These are phyloP conservation scores for Trachelus troglodyta DNA, from an alignment of 2,888 invertebrate species.

Conservation along the genomic window DNA sequence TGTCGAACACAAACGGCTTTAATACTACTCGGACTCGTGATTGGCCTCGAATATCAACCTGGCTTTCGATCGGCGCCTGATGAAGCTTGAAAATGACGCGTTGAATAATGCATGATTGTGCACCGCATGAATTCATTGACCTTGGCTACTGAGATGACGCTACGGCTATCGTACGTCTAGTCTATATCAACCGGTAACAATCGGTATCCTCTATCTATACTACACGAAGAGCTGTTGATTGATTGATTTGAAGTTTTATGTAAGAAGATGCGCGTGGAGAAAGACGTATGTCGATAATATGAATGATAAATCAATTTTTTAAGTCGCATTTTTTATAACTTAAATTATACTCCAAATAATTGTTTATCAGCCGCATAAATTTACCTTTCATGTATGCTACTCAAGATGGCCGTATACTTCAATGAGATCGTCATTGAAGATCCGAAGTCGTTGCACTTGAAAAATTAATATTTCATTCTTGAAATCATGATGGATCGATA, in stretches of 20 bases:
- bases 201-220: background rate
- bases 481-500: slow-evolving; percentile 8
- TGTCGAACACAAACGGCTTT: background rate
- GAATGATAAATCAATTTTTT: background rate
- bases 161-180: background rate
- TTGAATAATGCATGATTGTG: slow-evolving; percentile 39
- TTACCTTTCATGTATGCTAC: background rate
- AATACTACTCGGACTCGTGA: background rate
- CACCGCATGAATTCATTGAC: slow-evolving; percentile 41
- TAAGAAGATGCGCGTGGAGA: background rate
- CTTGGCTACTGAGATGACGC: slow-evolving; percentile 26
- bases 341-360: background rate
- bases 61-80: background rate
- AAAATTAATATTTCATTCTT: background rate
- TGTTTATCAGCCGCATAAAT: background rate
- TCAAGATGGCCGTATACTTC: background rate
- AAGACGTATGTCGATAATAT: background rate
- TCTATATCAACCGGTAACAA: background rate
- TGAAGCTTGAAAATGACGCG: slow-evolving; percentile 16
- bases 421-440: background rate
- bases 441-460: background rate
- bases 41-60: background rate
- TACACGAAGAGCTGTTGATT: background rate
- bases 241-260: background rate
- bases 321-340: background rate